A percentile compares a stretch with the other conserved stretches of the same genome.
Conservation (phyloP, 2,888 invertebrate species). For the Scrobipalpa costella region DNA sequence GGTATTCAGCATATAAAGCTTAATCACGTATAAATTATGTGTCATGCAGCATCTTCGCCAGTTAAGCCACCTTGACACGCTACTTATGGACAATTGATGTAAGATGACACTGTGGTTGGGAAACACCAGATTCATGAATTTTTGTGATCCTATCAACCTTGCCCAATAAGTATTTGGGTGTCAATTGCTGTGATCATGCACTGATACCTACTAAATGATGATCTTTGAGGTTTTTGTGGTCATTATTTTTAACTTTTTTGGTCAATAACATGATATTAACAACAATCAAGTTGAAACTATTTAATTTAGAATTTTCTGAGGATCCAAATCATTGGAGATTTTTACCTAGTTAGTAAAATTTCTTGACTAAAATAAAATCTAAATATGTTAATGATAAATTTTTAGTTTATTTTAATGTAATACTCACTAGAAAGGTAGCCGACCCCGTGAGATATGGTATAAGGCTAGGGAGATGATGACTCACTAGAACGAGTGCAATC, state of each 20-base stretch:
- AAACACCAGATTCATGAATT: conserved; percentile 4
- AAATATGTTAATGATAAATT: too few species aligned
- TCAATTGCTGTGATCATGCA: conserved; percentile 12
- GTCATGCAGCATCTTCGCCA: neutral
- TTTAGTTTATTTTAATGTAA: too few species aligned
- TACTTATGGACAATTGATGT: conserved; percentile 10
- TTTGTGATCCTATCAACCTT: neutral
- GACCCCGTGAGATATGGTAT: too few species aligned
- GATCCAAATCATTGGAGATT: too few species aligned
- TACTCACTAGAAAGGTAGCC: too few species aligned
- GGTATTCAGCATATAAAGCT: neutral
- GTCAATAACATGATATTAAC: too few species aligned
- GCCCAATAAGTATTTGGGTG: conserved; percentile 10
- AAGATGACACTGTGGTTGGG: neutral
- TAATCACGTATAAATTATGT: neutral
- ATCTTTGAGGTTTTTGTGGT: neutral
- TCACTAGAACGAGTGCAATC: too few species aligned
- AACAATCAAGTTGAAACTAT: too few species aligned
- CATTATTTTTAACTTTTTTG: neutral
- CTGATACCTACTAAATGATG: neutral
- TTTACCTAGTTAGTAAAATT: too few species aligned
- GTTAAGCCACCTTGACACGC: conserved; percentile 15
- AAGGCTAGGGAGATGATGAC: too few species aligned
- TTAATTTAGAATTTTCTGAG: too few species aligned
- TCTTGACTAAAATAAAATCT: too few species aligned